phyloP scores from a whole-genome alignment of 2,888 invertebrate species.

The Drosophila acutilabella region DNA sequence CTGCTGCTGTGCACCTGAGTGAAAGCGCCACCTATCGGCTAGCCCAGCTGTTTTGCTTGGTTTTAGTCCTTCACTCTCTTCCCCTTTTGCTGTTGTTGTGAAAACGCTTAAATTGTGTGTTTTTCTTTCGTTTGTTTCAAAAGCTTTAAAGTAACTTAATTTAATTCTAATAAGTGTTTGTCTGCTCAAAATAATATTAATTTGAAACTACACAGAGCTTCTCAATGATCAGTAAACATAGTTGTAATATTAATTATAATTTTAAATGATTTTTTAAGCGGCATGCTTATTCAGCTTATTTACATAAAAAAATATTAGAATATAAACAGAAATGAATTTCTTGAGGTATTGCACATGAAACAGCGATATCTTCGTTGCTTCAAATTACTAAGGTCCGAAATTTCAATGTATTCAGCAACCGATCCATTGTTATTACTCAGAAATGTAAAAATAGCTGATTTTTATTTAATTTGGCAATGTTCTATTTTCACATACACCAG shows the following conservation, averaged over 20 bases:
- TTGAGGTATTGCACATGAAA: slow-evolving; percentile 77
- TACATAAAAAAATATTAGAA: slow-evolving; percentile 45
- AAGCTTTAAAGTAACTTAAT: not conserved
- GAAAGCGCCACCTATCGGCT: not conserved
- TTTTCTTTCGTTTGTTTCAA: not conserved
- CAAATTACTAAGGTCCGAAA: slow-evolving; percentile 64
- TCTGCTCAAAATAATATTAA: slow-evolving; percentile 41
- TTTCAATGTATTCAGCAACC: too few species aligned
- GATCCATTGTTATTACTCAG: too few species aligned
- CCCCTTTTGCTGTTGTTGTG: slow-evolving; percentile 58
- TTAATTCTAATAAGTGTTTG: slow-evolving; percentile 59
- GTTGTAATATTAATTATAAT: slow-evolving; percentile 11
- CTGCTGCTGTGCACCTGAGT: not conserved
- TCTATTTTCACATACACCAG: too few species aligned
- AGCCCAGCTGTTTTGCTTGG: slow-evolving; percentile 41
- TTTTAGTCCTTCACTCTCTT: slow-evolving; percentile 83
- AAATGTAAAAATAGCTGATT: too few species aligned
- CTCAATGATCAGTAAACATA: not conserved
- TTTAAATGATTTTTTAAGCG: slow-evolving; percentile 14
- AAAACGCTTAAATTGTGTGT: slow-evolving; percentile 20
- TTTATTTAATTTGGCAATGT: too few species aligned
- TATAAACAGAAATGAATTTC: slow-evolving; percentile 8
- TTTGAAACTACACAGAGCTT: slow-evolving; percentile 24
- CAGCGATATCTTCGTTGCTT: slow-evolving; percentile 57
- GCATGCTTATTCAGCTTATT: slow-evolving; percentile 39